phyloP scores from a whole-genome alignment of 2,797 vertebrate genomes.

The Diglossa cyanea region DNA sequence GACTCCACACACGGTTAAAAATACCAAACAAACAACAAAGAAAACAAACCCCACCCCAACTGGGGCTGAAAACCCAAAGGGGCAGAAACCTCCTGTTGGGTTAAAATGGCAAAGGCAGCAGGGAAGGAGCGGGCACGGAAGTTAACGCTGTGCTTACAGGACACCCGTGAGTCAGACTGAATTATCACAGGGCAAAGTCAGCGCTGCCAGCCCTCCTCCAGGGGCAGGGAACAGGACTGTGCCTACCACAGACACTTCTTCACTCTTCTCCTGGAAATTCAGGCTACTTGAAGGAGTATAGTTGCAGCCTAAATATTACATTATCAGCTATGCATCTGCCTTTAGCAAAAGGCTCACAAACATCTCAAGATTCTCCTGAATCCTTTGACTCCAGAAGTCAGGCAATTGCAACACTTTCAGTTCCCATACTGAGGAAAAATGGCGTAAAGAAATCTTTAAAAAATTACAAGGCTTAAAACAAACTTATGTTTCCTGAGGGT shows the following conservation, averaged over 20 bases:
- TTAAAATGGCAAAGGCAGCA: neutral
- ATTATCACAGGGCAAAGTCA: neutral
- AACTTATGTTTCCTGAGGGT: neutral
- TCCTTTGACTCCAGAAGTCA: neutral
- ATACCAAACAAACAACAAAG: fast-evolving
- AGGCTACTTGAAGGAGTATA: neutral
- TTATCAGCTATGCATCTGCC: fast-evolving
- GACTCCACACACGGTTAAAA: neutral
- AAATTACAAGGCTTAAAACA: neutral
- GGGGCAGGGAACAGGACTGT: neutral
- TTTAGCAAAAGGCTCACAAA: neutral
- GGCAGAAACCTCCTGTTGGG: fast-evolving
- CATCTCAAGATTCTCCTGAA: neutral
- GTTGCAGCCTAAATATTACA: neutral
- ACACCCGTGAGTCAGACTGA: neutral
- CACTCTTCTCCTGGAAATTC: neutral
- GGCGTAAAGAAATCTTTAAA: neutral
- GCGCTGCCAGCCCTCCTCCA: neutral
- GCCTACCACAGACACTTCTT: neutral
- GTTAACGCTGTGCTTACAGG: fast-evolving
- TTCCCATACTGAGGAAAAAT: neutral
- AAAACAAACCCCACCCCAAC: neutral
- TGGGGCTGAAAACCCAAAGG: neutral
- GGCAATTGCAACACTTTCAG: neutral
- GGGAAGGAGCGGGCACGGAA: neutral